Base-by-base conservation (phyloP, 2,797 vertebrate genomes). In the Oceanodroma leucorhoa region DNA sequence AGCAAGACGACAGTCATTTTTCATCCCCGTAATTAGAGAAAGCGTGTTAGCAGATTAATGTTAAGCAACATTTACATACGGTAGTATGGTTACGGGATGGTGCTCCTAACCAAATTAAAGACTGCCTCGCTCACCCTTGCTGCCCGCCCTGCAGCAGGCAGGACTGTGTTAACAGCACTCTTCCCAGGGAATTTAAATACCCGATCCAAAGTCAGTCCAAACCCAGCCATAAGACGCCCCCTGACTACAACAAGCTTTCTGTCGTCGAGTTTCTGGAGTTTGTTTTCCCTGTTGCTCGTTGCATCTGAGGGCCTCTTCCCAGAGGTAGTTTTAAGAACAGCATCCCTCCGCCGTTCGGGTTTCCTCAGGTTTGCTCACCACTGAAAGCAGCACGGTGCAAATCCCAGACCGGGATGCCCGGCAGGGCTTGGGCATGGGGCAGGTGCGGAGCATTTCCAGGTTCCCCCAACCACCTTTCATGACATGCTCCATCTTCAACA, bases 331-430 rank as follows among this genome's bases (percentile, higher is more conserved):
- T 45, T 46, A 24, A 60, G 78, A 50, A 17, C 38, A 46, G 3
- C 30, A 34, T 34, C 54, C 38, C 43, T 65, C 43, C 3, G 3
- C 24, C 3, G 0, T 11, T 41, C 0, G 0, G 6, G 7, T 77
- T 82, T 80, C 78, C 73, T 75, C 1, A 4, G 29, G 18, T 61
- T 80, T 81, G 45, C 34, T 83, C 57, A 41, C 30, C 18, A 0
- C 32, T n/a, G 51, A 62, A 50, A 91, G 62, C 51, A 53, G 30
- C 3, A 0, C 3, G 1, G 29, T 30, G 12, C 36, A 36, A 64
- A 82, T 14, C 26, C 78, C 55, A 58, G 32, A 1, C 20, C 0
- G 0, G 32, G 30, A 65, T 43, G 64, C n/a, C 18, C 2, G 2
- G 30, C 45, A 30, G 8, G 27, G 30, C 18, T 50, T 6, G 27